Conservation (phyloP, 2,888 invertebrate species). For the Galeopsomyia nigrocyanea region DNA sequence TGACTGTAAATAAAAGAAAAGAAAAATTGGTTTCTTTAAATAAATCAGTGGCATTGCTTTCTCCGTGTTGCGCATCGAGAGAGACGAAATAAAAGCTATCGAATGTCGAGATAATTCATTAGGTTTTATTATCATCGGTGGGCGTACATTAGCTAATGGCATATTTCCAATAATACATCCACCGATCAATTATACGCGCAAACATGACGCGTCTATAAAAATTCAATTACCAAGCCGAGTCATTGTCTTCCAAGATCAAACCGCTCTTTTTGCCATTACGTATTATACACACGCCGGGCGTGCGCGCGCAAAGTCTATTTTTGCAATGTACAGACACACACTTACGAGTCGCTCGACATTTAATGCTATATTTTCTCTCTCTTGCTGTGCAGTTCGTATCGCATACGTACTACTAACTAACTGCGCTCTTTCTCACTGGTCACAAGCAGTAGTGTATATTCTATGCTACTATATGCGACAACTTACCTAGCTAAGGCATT, state of each 20-base stretch:
- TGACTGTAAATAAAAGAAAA: slow-evolving; percentile 75
- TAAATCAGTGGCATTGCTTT: not conserved
- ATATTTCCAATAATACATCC: too few species aligned
- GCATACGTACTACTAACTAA: not conserved
- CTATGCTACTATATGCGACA: slow-evolving; percentile 9
- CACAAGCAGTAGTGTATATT: too few species aligned
- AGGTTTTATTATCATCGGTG: slow-evolving; percentile 17
- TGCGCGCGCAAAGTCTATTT: not conserved
- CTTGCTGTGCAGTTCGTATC: not conserved
- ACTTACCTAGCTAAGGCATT: slow-evolving; percentile 89
- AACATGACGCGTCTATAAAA: too few species aligned
- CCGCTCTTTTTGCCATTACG: not conserved
- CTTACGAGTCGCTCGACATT: not conserved
- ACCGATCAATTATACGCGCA: too few species aligned
- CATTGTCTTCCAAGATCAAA: not conserved
- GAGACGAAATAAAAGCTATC: not conserved
- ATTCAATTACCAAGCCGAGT: too few species aligned
- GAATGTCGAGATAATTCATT: not conserved
- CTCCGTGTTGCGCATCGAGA: not conserved
- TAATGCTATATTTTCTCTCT: slow-evolving; percentile 18
- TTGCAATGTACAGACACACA: not conserved
- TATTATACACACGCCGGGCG: not conserved
- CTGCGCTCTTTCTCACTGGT: too few species aligned
- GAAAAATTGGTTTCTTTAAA: not conserved
- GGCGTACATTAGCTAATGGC: too few species aligned